phyloP scores from a whole-genome alignment of 2,113 vertebrate genomes.

The Empidonax alnorum region DNA sequence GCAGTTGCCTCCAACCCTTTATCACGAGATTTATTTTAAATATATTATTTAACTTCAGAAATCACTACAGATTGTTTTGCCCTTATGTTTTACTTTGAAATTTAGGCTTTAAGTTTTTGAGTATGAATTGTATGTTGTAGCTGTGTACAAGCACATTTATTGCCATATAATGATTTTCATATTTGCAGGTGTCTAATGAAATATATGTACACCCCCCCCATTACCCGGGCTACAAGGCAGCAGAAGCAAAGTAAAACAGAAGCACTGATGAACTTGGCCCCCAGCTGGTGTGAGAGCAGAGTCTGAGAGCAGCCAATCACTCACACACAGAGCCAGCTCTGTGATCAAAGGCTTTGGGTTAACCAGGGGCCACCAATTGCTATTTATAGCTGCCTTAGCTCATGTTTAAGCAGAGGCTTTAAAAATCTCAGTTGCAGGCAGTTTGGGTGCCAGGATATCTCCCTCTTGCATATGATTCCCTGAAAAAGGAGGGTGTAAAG shows the following conservation, averaged over 20 bases:
- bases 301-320: background rate
- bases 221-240: background rate
- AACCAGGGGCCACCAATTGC: background rate
- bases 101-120: background rate
- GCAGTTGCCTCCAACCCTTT: background rate
- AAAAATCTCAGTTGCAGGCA: background rate
- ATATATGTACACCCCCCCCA: background rate
- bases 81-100: background rate
- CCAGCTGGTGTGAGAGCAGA: background rate
- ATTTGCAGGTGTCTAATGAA: background rate
- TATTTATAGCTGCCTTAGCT: conserved; percentile 26
- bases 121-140: background rate
- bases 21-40: background rate
- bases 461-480: accelerated
- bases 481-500: background rate
- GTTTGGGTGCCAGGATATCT: background rate
- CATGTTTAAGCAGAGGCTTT: background rate
- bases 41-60: background rate
- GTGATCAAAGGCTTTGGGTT: conserved; percentile 9
- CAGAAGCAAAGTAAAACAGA: background rate
- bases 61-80: background rate
- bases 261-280: background rate
- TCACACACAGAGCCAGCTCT: background rate
- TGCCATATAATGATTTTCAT: background rate
- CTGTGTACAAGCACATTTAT: background rate